Conservation (phyloP, 1,140 invertebrate species). For the Hermetia illucens region DNA sequence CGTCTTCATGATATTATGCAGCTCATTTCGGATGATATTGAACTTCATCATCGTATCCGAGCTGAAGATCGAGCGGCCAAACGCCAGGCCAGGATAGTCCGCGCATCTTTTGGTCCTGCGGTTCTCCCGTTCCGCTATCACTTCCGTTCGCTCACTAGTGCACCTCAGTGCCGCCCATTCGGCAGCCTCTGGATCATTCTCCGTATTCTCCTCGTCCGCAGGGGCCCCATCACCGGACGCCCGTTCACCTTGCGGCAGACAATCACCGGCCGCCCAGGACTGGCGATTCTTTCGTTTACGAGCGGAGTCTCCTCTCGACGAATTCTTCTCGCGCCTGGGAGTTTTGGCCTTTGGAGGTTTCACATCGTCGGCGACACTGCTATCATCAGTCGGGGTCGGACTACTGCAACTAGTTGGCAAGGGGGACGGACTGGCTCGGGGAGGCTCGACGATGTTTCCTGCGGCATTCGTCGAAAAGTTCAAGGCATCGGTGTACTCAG, state of each 20-base stretch:
- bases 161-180: conserved; percentile 71
- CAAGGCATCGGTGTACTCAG: background rate
- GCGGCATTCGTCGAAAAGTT: conserved; percentile 3
- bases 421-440: background rate
- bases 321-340: conserved; percentile 11
- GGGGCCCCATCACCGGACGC: conserved; percentile 31
- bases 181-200: conserved; percentile 58
- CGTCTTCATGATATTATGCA: conserved; percentile 93
- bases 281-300: conserved; percentile 14
- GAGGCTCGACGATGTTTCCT: background rate
- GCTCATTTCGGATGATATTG: conserved; percentile 88
- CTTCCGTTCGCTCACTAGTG: conserved; percentile 73
- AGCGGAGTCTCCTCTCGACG: conserved; percentile 6
- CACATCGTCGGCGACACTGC: conserved; percentile 21
- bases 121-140: conserved; percentile 69
- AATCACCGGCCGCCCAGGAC: conserved; percentile 6
- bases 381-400: conserved; percentile 27
- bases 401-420: conserved; percentile 13
- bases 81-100: conserved; percentile 83
- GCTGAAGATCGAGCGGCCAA: conserved; percentile 82
- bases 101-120: conserved; percentile 61
- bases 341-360: background rate
- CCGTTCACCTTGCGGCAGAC: conserved; percentile 12
- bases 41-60: conserved; percentile 98
- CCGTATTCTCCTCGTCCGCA: conserved; percentile 33